Evolutionary conservation across 2,113 vertebrate species (phyloP).

Genomic region (Sprattus sprattus): DNA sequence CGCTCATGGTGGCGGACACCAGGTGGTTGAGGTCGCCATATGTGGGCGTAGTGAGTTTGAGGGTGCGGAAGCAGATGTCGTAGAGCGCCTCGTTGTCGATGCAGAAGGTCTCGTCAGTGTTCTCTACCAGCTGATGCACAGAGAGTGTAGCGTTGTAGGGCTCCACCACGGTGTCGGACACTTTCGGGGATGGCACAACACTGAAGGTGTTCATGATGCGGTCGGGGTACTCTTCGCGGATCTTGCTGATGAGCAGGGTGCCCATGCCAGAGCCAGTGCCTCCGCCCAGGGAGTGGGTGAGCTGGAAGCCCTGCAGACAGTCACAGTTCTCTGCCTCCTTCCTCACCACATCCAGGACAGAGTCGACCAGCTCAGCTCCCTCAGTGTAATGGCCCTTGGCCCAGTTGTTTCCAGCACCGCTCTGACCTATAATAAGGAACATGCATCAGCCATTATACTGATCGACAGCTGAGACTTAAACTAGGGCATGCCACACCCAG

Average conservation of each 20-base stretch:
- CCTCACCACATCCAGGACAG: conserved; percentile 75
- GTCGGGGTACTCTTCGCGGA: conserved; percentile 79
- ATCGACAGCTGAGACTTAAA: not conserved
- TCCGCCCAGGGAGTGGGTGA: conserved; percentile 76
- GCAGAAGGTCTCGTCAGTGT: conserved; percentile 80
- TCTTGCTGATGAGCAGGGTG: conserved; percentile 80
- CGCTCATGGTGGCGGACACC: conserved; percentile 80
- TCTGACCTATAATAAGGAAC: conserved; percentile 66
- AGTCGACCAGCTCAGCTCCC: conserved; percentile 78
- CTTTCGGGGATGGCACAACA: conserved; percentile 78
- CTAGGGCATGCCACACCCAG: not conserved
- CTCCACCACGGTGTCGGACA: conserved; percentile 79
- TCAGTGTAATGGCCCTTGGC: conserved; percentile 81
- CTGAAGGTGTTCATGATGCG: conserved; percentile 84
- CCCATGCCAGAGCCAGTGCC: conserved; percentile 79
- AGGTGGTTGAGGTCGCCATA: conserved; percentile 80
- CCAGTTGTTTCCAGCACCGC: conserved; percentile 81
- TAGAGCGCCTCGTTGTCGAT: conserved; percentile 81
- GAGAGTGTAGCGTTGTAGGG: conserved; percentile 82
- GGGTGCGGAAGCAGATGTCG: conserved; percentile 79
- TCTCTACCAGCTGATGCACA: conserved; percentile 79
- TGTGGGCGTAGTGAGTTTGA: conserved; percentile 78
- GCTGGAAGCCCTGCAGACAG: conserved; percentile 79
- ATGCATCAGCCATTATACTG: conserved; percentile 5
- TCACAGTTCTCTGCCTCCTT: conserved; percentile 80